These are phyloP conservation scores for Hippasteria phrygiana DNA, from an alignment of 53 echinoderm and acorn worm genomes.

Conservation along the genomic window DNA sequence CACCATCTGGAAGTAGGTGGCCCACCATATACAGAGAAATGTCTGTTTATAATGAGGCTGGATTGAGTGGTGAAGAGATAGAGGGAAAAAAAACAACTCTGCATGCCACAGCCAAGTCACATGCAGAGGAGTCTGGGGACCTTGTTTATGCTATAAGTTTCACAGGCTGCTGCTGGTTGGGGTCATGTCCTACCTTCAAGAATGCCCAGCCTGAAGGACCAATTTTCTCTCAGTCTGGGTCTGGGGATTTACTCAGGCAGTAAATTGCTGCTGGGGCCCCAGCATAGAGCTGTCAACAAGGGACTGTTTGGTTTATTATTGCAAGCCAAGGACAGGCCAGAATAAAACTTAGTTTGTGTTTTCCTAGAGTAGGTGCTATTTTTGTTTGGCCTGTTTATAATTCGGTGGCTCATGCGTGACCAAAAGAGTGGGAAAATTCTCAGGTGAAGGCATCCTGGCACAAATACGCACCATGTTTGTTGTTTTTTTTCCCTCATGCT, in stretches of 20 bases:
- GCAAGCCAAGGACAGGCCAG: constrained; percentile 55
- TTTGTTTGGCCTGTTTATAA: neutral
- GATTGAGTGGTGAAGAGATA: neutral
- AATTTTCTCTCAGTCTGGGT: constrained; percentile 52
- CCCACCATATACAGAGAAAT: constrained; percentile 1
- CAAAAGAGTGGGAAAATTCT: neutral
- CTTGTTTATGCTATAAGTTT: constrained; percentile 56
- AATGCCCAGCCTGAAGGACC: constrained; percentile 12
- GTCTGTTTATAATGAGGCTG: constrained; percentile 20
- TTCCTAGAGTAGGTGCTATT: neutral
- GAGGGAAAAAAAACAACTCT: neutral
- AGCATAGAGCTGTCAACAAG: constrained; percentile 58
- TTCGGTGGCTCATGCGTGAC: neutral
- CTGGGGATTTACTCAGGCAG: constrained; percentile 59
- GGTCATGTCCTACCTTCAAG: constrained; percentile 49
- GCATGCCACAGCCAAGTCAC: constrained; percentile 2
- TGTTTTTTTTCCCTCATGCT: neutral
- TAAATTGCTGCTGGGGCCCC: constrained; percentile 58
- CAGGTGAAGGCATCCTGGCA: neutral
- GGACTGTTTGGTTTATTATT: constrained; percentile 68
- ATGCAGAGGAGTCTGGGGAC: constrained; percentile 34
- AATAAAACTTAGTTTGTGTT: constrained; percentile 23
- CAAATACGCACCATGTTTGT: neutral
- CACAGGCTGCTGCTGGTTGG: constrained; percentile 36
- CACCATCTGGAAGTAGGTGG: constrained; percentile 33